Evolutionary conservation across 2,888 invertebrate species (phyloP).

Genomic region (Epicampocera succincta): DNA sequence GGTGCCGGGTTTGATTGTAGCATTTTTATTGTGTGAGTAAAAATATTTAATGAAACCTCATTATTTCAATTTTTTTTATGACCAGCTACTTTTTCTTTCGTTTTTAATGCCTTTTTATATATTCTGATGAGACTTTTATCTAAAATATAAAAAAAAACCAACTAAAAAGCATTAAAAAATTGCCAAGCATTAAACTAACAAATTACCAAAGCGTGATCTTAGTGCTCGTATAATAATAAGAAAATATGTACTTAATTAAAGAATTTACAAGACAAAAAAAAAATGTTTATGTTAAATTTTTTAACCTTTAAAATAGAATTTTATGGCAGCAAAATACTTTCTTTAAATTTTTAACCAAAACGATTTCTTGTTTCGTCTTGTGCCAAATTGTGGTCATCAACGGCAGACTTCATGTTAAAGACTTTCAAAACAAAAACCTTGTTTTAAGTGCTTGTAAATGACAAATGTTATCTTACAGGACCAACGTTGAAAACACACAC

Average conservation of each 20-base stretch:
- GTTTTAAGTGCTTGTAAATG: background rate
- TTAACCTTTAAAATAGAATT: background rate
- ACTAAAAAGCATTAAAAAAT: constrained; percentile 6
- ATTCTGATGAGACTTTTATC: constrained; percentile 26
- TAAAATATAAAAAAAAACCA: background rate
- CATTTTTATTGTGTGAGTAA: constrained; percentile 30
- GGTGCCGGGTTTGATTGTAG: background rate
- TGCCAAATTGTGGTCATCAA: background rate
- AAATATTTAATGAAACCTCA: constrained; percentile 64
- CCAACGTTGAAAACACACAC: constrained; percentile 8
- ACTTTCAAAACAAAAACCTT: background rate
- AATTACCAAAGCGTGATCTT: constrained; percentile 56
- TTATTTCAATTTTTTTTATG: constrained; percentile 60
- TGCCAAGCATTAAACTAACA: constrained; percentile 29
- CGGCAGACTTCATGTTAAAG: background rate
- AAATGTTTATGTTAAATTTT: too few species aligned
- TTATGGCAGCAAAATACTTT: background rate
- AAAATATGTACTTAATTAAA: too few species aligned
- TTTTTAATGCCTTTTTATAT: constrained; percentile 19
- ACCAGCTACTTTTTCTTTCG: constrained; percentile 17
- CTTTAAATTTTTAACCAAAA: background rate
- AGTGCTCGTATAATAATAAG: constrained; percentile 33
- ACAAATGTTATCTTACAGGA: constrained; percentile 4
- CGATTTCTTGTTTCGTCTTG: background rate
- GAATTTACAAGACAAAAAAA: too few species aligned